Percentiles rank a stretch among this genome's conserved stretches.
Conservation (phyloP, 2,113 vertebrate species). For the Parotia lawesii region DNA sequence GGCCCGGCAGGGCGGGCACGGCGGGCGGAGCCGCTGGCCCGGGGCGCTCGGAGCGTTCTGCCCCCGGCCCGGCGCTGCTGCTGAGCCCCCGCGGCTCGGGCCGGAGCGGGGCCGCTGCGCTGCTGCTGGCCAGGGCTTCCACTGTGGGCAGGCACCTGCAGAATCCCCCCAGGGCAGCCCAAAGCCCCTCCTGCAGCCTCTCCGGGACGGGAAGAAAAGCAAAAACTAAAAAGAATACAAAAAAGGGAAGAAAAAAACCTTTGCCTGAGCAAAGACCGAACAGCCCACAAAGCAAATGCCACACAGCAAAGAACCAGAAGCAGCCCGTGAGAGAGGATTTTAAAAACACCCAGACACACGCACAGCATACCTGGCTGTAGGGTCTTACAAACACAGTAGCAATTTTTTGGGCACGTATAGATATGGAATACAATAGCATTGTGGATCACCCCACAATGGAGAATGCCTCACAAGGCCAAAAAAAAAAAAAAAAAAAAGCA, state of each 20-base stretch:
- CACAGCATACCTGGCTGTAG: neutral
- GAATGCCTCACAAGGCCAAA: neutral
- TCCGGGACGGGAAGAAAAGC: rapidly evolving
- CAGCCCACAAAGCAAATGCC: rapidly evolving
- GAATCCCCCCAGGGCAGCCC: neutral
- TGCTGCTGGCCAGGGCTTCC: rapidly evolving
- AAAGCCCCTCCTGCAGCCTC: neutral
- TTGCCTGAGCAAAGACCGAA: neutral
- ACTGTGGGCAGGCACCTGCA: rapidly evolving
- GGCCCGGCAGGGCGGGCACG: neutral
- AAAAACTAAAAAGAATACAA: neutral
- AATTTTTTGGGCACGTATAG: neutral
- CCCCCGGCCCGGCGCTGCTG: neutral
- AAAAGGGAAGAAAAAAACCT: neutral
- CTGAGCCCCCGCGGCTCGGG: neutral
- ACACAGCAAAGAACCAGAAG: rapidly evolving
- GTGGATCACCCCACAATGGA: neutral
- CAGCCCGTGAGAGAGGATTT: neutral
- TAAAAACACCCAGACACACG: no score
- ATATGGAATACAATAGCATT: neutral
- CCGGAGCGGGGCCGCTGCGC: rapidly evolving
- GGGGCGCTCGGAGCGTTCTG: neutral
- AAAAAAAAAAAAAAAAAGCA: neutral
- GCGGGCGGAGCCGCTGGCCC: neutral
- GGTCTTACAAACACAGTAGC: neutral